These are phyloP conservation scores for Emydoidea blandingii DNA, from an alignment of 2,797 vertebrate species.

Conservation along the genomic window DNA sequence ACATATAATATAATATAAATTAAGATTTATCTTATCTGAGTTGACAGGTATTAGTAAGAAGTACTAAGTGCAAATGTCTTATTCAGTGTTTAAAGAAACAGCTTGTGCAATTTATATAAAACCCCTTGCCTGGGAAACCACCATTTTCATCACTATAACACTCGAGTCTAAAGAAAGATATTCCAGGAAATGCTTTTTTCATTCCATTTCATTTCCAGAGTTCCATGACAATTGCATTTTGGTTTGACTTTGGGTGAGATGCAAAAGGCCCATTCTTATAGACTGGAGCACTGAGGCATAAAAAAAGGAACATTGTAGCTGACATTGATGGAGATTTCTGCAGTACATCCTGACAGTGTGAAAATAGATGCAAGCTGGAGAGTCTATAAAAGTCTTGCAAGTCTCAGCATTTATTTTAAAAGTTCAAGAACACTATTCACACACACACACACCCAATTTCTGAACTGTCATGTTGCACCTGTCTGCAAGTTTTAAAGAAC, in stretches of 20 bases:
- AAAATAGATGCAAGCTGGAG: not conserved
- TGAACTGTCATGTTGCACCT: not conserved
- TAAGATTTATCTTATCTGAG: not conserved
- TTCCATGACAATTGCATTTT: not conserved
- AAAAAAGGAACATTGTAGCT: not conserved
- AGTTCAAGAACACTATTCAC: not conserved
- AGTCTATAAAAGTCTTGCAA: not conserved
- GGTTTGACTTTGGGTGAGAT: not conserved
- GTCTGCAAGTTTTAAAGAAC: not conserved
- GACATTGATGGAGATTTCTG: not conserved
- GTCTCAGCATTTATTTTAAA: not conserved
- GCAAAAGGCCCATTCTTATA: not conserved
- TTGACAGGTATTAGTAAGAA: not conserved
- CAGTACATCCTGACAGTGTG: not conserved
- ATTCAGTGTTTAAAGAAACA: not conserved
- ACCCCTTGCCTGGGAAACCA: not conserved
- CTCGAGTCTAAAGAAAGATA: not conserved
- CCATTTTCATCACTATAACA: not conserved
- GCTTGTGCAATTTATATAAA: not conserved
- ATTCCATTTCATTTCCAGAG: not conserved
- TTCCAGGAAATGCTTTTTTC: not conserved
- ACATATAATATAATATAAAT: not conserved
- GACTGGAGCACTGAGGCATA: not conserved
- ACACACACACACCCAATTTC: not conserved
- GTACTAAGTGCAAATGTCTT: not conserved